Conservation (phyloP, 2,888 invertebrate genomes). For the Peribatodes rhomboidaria region DNA sequence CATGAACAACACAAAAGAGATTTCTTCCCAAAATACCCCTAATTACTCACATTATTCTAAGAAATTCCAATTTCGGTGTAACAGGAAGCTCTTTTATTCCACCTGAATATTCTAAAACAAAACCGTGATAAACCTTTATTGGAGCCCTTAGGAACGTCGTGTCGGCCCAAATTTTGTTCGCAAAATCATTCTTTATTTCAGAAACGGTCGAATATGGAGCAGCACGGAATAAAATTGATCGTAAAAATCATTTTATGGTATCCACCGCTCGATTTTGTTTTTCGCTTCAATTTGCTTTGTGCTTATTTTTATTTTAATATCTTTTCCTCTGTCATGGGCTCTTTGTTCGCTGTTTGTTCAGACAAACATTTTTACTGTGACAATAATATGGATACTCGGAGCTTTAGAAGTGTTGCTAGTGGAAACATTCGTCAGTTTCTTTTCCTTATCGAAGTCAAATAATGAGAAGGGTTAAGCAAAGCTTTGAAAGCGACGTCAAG, state of each 20-base stretch:
- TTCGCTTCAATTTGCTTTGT: slow-evolving; percentile 24
- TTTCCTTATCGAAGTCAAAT: slow-evolving; percentile 17
- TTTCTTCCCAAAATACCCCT: slow-evolving; percentile 2
- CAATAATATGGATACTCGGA: slow-evolving; percentile 14
- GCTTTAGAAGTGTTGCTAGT: slow-evolving; percentile 6
- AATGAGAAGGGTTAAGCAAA: slow-evolving; percentile 1
- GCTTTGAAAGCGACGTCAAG: not conserved
- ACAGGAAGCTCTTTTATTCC: slow-evolving; percentile 53
- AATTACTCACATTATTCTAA: slow-evolving; percentile 22
- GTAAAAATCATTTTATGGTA: slow-evolving; percentile 37
- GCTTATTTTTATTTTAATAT: slow-evolving; percentile 30
- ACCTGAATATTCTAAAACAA: slow-evolving; percentile 70
- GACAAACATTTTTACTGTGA: slow-evolving; percentile 21
- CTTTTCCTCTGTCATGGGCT: slow-evolving; percentile 6
- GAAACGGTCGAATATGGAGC: slow-evolving; percentile 35
- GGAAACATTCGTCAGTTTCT: slow-evolving; percentile 11
- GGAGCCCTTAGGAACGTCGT: slow-evolving; percentile 58
- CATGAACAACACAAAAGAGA: not conserved
- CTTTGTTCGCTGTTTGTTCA: slow-evolving; percentile 20
- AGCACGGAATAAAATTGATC: slow-evolving; percentile 28
- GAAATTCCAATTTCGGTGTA: slow-evolving; percentile 52
- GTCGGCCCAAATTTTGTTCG: slow-evolving; percentile 55
- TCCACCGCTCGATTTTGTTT: slow-evolving; percentile 27
- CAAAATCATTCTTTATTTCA: slow-evolving; percentile 58
- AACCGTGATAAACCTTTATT: slow-evolving; percentile 77